Percentiles rank a stretch among this genome's conserved stretches.
These are phyloP conservation scores for Drosophila formosana DNA, from an alignment of 2,888 invertebrate genomes.

Conservation along the genomic window DNA sequence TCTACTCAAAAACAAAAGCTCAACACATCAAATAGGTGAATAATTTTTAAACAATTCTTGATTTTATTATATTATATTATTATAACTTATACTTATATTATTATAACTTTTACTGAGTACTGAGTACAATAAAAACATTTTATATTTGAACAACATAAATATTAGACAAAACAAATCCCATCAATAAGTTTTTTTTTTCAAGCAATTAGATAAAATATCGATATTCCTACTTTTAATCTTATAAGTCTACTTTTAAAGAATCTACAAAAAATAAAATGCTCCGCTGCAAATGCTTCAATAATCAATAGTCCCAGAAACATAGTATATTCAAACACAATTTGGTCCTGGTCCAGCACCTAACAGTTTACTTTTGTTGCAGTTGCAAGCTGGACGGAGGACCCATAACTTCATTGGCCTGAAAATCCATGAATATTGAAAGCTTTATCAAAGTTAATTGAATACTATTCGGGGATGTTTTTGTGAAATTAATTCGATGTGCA, in stretches of 20 bases:
- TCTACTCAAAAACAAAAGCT: neutral
- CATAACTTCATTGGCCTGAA: constrained; percentile 42
- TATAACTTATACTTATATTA: no score
- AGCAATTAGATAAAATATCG: no score
- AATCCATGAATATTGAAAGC: constrained; percentile 35
- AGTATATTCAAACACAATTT: neutral
- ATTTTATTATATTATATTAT: no score
- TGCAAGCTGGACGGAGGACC: neutral
- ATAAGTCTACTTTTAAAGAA: no score
- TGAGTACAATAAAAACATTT: no score
- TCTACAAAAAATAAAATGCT: no score
- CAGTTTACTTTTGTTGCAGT: constrained; percentile 25
- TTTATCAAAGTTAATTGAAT: constrained; percentile 40
- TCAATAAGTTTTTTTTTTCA: no score
- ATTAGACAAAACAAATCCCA: no score
- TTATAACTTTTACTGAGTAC: no score
- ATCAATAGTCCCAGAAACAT: neutral
- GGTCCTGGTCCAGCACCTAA: constrained; percentile 24
- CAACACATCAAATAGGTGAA: neutral
- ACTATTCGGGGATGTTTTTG: constrained; percentile 11
- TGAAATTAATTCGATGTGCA: constrained; percentile 5
- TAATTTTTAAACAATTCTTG: no score
- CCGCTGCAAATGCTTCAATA: neutral
- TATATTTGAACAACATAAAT: no score
- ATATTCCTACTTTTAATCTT: no score